phyloP scores from a whole-genome alignment of 2,797 vertebrate species.

The Ptychobarbus kaznakovi region DNA sequence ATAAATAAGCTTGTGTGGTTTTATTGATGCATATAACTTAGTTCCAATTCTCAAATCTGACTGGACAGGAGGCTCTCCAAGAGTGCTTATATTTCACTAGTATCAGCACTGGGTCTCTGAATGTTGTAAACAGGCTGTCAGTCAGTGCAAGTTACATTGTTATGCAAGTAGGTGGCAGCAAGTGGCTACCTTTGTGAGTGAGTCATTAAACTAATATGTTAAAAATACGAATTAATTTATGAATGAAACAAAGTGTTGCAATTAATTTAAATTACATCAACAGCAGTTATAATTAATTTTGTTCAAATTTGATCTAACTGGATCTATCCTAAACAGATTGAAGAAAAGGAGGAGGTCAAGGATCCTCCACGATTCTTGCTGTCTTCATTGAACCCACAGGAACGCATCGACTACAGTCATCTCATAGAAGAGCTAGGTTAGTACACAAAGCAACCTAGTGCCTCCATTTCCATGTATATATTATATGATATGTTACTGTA shows the following conservation, averaged over 20 bases:
- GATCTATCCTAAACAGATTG: slow-evolving; percentile 67
- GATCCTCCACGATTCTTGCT: slow-evolving; percentile 88
- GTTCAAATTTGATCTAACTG: slow-evolving; percentile 3
- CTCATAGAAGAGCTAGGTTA: slow-evolving; percentile 96
- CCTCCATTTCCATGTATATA: not conserved
- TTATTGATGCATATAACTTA: not conserved
- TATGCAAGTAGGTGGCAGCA: too few species aligned
- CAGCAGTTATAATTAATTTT: not conserved
- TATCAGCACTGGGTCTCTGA: too few species aligned
- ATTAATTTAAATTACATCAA: not conserved
- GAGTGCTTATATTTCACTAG: too few species aligned
- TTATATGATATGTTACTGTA: too few species aligned
- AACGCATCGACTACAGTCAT: slow-evolving; percentile 94
- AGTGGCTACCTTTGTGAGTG: not conserved
- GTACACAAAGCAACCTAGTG: slow-evolving; percentile 19
- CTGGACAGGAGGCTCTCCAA: too few species aligned
- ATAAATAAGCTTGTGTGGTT: not conserved
- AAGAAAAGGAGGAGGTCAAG: slow-evolving; percentile 70
- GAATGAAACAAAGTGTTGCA: not conserved
- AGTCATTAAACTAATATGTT: not conserved
- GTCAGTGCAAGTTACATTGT: too few species aligned
- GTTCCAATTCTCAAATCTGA: not conserved
- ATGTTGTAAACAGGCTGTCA: too few species aligned
- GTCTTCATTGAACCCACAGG: slow-evolving; percentile 95
- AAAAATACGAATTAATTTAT: not conserved